Conservation (phyloP, 2,888 invertebrate genomes). For the Anarsia innoxiella region DNA sequence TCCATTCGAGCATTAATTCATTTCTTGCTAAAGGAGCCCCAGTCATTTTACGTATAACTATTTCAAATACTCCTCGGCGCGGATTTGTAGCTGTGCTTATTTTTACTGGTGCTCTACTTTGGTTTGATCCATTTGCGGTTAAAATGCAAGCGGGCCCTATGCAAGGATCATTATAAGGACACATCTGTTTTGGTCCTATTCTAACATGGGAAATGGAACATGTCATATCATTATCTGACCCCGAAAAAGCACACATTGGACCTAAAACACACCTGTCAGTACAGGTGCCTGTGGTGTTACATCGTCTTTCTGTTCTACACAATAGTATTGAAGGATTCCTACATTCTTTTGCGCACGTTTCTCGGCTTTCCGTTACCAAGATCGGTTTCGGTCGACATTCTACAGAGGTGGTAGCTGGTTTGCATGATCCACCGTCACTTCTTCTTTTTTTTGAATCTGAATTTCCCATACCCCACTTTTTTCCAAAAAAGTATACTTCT, state of each 20-base stretch:
- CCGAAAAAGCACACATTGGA: too few relatives aligned
- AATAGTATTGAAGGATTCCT: too few relatives aligned
- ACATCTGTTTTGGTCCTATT: slow-evolving; percentile 47
- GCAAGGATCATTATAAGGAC: slow-evolving; percentile 50
- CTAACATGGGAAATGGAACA: slow-evolving; percentile 46
- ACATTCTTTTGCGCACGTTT: too few relatives aligned
- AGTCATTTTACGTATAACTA: slow-evolving; percentile 53
- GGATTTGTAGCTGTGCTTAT: slow-evolving; percentile 50
- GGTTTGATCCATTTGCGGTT: slow-evolving; percentile 11
- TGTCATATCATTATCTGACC: too few relatives aligned
- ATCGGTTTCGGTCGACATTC: too few relatives aligned
- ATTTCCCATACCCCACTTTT: slow-evolving; percentile 46
- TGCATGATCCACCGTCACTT: too few relatives aligned
- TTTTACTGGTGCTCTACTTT: slow-evolving; percentile 47
- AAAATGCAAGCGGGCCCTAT: slow-evolving; percentile 50
- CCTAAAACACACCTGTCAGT: not conserved
- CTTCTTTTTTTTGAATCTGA: slow-evolving; percentile 20
- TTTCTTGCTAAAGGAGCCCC: slow-evolving; percentile 61
- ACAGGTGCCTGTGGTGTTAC: slow-evolving; percentile 23
- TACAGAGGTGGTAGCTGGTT: too few relatives aligned
- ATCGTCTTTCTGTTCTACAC: not conserved
- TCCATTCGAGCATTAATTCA: slow-evolving; percentile 66
- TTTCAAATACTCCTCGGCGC: slow-evolving; percentile 61
- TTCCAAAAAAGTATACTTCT: slow-evolving; percentile 50
- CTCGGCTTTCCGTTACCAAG: too few relatives aligned